Base-by-base conservation (phyloP, 2,113 vertebrate species). In the Zosterops japonicus region DNA sequence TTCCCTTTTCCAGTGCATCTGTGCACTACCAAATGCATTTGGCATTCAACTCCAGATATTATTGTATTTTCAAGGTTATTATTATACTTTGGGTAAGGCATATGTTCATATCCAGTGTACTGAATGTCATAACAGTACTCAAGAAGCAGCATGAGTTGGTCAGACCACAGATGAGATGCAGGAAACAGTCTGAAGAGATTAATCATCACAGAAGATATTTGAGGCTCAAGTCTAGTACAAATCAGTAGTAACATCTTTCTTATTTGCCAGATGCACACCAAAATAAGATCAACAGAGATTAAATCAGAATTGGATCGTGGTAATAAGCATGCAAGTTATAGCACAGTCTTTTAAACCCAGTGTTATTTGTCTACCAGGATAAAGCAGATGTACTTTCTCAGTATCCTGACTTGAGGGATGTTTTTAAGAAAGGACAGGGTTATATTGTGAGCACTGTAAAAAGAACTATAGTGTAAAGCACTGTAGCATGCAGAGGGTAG, bases 391-490 rank as follows among this genome's bases (percentile, higher is more conserved):
- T 59, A 90, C 83, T 93, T 93, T 87, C 87, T 3, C 31, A 78
- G 63, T 71, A 81, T 89, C 85, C 92, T 49, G 68, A 94, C 88
- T 94, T 95, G 94, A 96, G 83, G 68, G 85, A 97, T 95, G 79
- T 83, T 93, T 93, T 90, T 69, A 67, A 74, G 90, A 83, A 88
- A 94, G 93, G 83, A 96, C 90, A 92, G 93, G 93, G 67, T 94
- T 96, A 93, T 95, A 93, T 74, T 94, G 94, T 70, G 79, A 86
- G 83, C 2, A 29, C 85, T 64, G 85, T 83, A 78, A 83, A 86
- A 96, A 96, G 90, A 95, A 89, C 95, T 93, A 95, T 92, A 90
- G 93, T 81, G 90, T 94, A 95, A 93, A 92, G 90, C 96, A 97
- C 64, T 93, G 92, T 95, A 96, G 90, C 95, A 96, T 96, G 94